Percentiles rank a stretch among this genome's conserved stretches.
phyloP scores from a whole-genome alignment of 2,113 vertebrate genomes.

The Rallus limicola region DNA sequence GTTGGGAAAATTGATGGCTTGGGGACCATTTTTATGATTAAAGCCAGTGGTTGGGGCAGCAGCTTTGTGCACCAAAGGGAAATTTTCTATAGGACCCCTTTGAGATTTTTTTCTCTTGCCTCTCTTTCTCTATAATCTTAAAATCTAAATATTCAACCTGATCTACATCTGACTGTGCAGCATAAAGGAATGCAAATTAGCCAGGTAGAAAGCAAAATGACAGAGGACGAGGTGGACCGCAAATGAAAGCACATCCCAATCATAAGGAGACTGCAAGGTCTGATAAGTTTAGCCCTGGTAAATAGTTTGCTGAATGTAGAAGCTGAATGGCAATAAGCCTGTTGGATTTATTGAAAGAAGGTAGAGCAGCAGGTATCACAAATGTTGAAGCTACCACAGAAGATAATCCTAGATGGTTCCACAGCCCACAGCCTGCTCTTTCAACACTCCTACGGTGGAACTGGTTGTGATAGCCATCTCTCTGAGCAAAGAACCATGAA shows the following conservation, averaged over 20 bases:
- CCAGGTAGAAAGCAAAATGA: not conserved
- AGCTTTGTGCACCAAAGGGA: not conserved
- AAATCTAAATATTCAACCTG: not conserved
- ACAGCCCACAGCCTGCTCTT: not conserved
- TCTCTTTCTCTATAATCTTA: not conserved
- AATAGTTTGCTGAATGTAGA: not conserved
- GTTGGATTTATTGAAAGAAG: not conserved
- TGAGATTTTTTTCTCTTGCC: not conserved
- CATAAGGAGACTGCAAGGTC: not conserved
- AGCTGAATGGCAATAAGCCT: not conserved
- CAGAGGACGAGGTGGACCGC: not conserved
- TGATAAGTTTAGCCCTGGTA: not conserved
- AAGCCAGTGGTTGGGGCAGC: not conserved
- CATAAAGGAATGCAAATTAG: not conserved
- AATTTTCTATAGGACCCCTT: not conserved
- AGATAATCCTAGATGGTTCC: not conserved
- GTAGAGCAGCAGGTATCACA: not conserved
- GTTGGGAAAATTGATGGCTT: not conserved
- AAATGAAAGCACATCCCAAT: not conserved
- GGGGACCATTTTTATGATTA: not conserved
- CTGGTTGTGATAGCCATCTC: not conserved
- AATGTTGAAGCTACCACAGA: not conserved
- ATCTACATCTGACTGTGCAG: not conserved
- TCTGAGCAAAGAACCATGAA: not conserved
- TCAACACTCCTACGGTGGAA: not conserved